Evolutionary conservation across 2,113 vertebrate species (phyloP), one percentile per base, ranked within the genome.

Genomic region (Apeltes quadracus): DNA sequence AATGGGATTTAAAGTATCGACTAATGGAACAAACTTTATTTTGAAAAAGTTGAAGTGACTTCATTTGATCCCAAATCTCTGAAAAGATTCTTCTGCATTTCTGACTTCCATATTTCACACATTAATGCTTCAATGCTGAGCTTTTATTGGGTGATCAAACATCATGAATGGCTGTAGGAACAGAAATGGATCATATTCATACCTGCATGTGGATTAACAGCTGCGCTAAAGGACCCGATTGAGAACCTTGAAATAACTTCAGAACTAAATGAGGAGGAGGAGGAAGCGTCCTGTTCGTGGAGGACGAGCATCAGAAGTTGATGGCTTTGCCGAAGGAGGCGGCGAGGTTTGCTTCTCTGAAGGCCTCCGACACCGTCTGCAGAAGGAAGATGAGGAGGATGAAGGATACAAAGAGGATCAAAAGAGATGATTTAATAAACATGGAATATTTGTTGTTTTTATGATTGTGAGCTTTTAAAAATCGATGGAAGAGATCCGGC

Each of bases 351-450:
- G 98, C 98, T 96, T 99, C 98, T 92, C 97, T 95, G 93, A 99
- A 99, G 81, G 98, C 98, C 93, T 99, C 98, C 14, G 98, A 99
- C 85, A 99, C 96, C 0, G 98, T 99, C 98, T 99, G 93, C 10
- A 86, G 59, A 48, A 61, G 27, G 25, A 20, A 3, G 11, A 14
- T 5, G n/a, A 25, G 16, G n/a, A 34, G 1, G n/a, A 1, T 1
- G 8, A 15, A 0, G 3, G 8, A 11, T 34, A 66, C 7, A 13
- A 44, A 2, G 9, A 12, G 14, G 8, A 20, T 29, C 29, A 29
- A 29, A 29, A 29, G 23, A 22, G 14, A 23, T 32, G 29, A 4
- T 32, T 32, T 32, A 32, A 32, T 32, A 32, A 32, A 32, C 29
- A 32, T 32, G 29, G 1, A 32, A 32, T 32, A 32, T 32, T 32